Percentiles rank a stretch among this genome's conserved stretches.
Conservation (phyloP, 2,797 vertebrate genomes). For the Clarias platycephalus region DNA sequence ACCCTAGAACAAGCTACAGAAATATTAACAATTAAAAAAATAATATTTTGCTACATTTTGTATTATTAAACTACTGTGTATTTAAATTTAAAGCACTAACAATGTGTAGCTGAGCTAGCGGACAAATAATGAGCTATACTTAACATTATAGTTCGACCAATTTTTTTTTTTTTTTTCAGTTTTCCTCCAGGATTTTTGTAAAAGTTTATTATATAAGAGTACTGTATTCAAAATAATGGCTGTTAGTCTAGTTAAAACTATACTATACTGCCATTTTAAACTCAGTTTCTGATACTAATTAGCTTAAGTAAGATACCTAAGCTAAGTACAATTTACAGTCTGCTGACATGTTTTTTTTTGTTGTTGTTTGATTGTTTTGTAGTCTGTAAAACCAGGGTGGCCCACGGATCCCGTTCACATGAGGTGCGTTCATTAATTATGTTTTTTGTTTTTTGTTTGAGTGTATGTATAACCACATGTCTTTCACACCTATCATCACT, state of each 20-base stretch:
- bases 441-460: neutral
- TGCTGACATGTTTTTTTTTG: neutral
- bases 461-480: neutral
- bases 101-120: neutral
- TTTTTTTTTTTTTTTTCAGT: neutral
- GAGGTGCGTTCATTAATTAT: slow-evolving; percentile 61
- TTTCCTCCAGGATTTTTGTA: neutral
- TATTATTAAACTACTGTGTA: neutral
- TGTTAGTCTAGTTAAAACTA: neutral
- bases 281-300: neutral
- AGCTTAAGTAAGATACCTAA: neutral
- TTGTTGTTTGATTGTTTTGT: neutral
- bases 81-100: neutral
- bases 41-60: neutral
- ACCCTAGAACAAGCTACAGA: neutral
- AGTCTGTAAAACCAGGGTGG: slow-evolving; percentile 80
- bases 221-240: neutral
- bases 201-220: neutral
- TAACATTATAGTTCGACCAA: neutral
- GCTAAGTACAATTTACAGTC: neutral
- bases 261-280: neutral
- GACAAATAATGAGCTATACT: neutral
- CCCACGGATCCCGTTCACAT: slow-evolving; percentile 75
- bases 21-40: neutral
- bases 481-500: neutral